A percentile compares a stretch with the other conserved stretches of the same genome.
Conservation (phyloP, 1,140 invertebrate genomes). For the Antheraea mylitta region DNA sequence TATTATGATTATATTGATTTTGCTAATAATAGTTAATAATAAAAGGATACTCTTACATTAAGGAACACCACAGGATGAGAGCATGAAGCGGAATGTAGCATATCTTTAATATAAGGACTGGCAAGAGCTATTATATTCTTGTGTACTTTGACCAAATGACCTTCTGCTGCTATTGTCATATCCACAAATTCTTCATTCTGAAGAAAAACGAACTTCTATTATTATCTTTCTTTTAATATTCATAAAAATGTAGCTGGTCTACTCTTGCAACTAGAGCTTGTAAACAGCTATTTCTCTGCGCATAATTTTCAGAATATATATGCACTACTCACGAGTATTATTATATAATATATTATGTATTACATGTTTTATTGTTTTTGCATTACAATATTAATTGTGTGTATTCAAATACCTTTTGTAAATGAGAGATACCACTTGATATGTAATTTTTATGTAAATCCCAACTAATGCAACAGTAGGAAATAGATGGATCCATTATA, state of each 20-base stretch:
- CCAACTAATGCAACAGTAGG: slow-evolving; percentile 22
- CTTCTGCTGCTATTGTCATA: slow-evolving; percentile 87
- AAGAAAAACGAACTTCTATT: slow-evolving; percentile 35
- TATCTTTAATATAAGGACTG: slow-evolving; percentile 85
- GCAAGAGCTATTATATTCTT: slow-evolving; percentile 85
- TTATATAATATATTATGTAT: too few species aligned
- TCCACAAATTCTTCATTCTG: slow-evolving; percentile 86
- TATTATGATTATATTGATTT: too few species aligned
- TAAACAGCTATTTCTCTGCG: too few species aligned
- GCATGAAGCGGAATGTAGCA: slow-evolving; percentile 86
- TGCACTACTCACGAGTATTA: too few species aligned
- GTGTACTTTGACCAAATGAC: slow-evolving; percentile 85
- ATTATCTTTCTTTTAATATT: too few species aligned
- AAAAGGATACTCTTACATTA: slow-evolving; percentile 42
- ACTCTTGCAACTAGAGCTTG: too few species aligned
- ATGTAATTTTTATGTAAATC: slow-evolving; percentile 27
- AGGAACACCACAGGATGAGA: slow-evolving; percentile 87
- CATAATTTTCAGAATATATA: too few species aligned
- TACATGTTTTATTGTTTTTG: too few species aligned
- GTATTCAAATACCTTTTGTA: slow-evolving; percentile 34
- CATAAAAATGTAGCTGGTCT: too few species aligned
- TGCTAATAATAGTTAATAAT: too few species aligned
- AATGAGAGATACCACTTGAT: slow-evolving; percentile 27
- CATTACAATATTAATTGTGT: neutral
- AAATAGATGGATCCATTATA: neutral